Base-by-base conservation (phyloP, 2,797 vertebrate genomes). In the Enteromius trimaculatus region DNA sequence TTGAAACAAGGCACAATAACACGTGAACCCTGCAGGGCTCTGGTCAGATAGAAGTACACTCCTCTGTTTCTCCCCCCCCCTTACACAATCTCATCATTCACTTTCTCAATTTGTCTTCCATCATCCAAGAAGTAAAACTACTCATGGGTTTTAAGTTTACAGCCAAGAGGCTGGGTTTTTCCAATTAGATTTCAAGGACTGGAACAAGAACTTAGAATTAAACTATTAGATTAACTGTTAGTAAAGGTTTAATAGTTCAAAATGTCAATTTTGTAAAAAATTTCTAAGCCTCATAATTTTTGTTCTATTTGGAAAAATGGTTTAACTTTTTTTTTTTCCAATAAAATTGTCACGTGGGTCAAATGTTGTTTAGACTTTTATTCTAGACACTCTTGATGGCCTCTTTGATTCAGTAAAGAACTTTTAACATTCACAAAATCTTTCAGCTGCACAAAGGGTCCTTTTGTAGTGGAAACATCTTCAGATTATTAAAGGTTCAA, bases 1-100 rank as follows among this genome's bases (percentile, higher is more conserved):
- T 85, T 81, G 72, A 55, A 81, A 78, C 71, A 71, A 65, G 69
- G 87, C 83, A 86, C 84, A 83, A 86, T 74, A 85, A 82, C 88
- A 77, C 31, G 47, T 81, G 74, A 87, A 81, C 87, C 23, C 74
- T 65, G 83, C 10, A 37, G 47, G 64, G 42, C 70, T 71, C 6
- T 31, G 77, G 77, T 37, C 34, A 49, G n/a, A 31, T 82, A 19
- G 6, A 64, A 82, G 74, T 79, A 69, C 83, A 84, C 66, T 83
- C 31, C 71, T 49, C 49, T 21, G 34, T 55, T 21, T 31, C 29
- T 10, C 55, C 44, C 66, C 55, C 68, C 55, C 64, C 16, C 16
- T 1, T 19, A 42, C 71, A 14, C 26, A 44, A 8, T 3, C n/a
- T 34, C 60, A 58, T 31, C 53, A 26, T 68, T 77, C 44, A 19